These are phyloP conservation scores for Mythimna impura DNA, from an alignment of 2,888 invertebrate species.

Conservation along the genomic window DNA sequence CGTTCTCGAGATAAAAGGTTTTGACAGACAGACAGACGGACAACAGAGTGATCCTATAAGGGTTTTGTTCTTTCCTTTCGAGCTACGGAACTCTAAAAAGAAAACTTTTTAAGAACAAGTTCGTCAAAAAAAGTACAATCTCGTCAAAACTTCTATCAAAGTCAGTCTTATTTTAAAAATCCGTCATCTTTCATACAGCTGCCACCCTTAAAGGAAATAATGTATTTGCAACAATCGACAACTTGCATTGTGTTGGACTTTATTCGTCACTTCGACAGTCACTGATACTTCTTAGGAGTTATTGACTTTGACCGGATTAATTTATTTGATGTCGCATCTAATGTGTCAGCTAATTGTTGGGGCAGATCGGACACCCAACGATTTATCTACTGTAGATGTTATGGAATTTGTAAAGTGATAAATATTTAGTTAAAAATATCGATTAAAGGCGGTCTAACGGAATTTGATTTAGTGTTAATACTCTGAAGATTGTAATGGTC, in stretches of 20 bases:
- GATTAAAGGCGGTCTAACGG: neutral
- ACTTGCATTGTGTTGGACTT: slow-evolving; percentile 53
- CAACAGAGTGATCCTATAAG: too few relatives aligned
- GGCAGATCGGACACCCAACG: slow-evolving; percentile 37
- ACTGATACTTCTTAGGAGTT: slow-evolving; percentile 54
- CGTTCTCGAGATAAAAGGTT: too few relatives aligned
- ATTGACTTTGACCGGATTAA: slow-evolving; percentile 62
- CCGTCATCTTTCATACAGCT: slow-evolving; percentile 4
- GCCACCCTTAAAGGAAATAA: slow-evolving; percentile 50
- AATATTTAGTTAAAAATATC: slow-evolving; percentile 25
- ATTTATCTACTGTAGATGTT: slow-evolving; percentile 32
- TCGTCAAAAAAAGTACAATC: too few relatives aligned
- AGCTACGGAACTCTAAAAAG: too few relatives aligned
- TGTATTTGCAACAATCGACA: slow-evolving; percentile 58
- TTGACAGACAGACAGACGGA: too few relatives aligned
- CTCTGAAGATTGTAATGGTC: too few relatives aligned
- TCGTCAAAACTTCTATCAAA: too few relatives aligned
- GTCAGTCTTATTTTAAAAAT: neutral
- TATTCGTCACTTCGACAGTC: slow-evolving; percentile 56
- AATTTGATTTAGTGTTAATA: slow-evolving; percentile 22
- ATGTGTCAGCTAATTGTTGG: slow-evolving; percentile 59
- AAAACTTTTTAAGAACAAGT: too few relatives aligned
- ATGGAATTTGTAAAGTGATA: slow-evolving; percentile 21
- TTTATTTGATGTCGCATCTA: slow-evolving; percentile 59
- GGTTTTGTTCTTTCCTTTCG: too few relatives aligned